These are phyloP conservation scores for Lamproptera curius DNA, from an alignment of 2,888 invertebrate genomes.

Conservation along the genomic window DNA sequence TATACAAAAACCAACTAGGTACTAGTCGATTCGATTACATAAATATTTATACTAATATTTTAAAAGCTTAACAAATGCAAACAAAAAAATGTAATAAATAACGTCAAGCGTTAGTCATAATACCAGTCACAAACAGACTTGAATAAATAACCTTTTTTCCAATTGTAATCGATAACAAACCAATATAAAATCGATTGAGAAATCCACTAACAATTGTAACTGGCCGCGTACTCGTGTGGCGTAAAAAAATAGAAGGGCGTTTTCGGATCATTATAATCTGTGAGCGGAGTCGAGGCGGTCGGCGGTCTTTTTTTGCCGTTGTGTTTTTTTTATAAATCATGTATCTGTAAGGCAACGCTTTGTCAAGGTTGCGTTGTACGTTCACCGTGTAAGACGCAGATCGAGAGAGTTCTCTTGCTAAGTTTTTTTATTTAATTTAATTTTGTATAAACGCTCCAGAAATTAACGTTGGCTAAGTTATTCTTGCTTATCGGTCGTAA, in stretches of 20 bases:
- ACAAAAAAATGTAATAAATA: too few relatives aligned
- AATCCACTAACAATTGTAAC: conserved; percentile 28
- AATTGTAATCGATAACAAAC: conserved; percentile 27
- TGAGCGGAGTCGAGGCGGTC: conserved; percentile 46
- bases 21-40: too few relatives aligned
- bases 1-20: too few relatives aligned
- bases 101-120: too few relatives aligned
- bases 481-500: too few relatives aligned
- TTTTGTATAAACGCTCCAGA: too few relatives aligned
- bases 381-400: too few relatives aligned
- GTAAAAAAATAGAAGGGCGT: conserved; percentile 57
- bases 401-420: too few relatives aligned
- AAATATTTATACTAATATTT: too few relatives aligned
- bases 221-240: conserved; percentile 36
- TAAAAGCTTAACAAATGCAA: too few relatives aligned
- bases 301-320: conserved; percentile 57
- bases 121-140: conserved; percentile 46
- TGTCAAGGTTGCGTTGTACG: conserved; percentile 60
- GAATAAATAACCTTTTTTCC: conserved; percentile 25
- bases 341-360: conserved; percentile 55
- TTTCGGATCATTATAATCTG: conserved; percentile 61
- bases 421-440: too few relatives aligned
- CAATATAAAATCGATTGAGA: conserved; percentile 42
- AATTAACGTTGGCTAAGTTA: too few relatives aligned
- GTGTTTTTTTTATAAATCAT: conserved; percentile 55